Conservation (phyloP, 2,888 invertebrate species). For the Pseudococcus longispinus region DNA sequence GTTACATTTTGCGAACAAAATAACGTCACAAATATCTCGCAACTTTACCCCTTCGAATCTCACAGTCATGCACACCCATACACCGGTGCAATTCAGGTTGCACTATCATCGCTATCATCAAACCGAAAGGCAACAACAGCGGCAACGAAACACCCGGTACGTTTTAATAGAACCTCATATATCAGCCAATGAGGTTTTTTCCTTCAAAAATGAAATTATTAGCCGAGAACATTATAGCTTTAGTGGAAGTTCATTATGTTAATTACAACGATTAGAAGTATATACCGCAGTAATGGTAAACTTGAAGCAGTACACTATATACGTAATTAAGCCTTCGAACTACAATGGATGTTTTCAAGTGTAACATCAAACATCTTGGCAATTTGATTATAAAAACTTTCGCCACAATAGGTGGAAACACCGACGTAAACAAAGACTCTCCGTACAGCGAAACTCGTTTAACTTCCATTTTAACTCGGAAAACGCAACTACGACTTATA, state of each 20-base stretch:
- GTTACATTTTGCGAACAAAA: too few species aligned
- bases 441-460: constrained; percentile 18
- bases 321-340: constrained; percentile 39
- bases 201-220: not conserved
- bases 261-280: constrained; percentile 27
- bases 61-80: too few species aligned
- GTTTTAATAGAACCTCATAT: not conserved
- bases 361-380: constrained; percentile 40
- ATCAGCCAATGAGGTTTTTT: not conserved
- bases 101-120: too few species aligned
- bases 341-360: constrained; percentile 42
- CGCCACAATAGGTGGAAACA: constrained; percentile 33
- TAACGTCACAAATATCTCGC: too few species aligned
- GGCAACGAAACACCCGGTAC: too few species aligned
- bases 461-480: constrained; percentile 35
- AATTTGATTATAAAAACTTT: constrained; percentile 44
- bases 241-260: constrained; percentile 17
- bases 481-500: constrained; percentile 32
- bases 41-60: too few species aligned
- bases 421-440: constrained; percentile 30
- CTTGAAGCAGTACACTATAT: not conserved
- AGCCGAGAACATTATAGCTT: not conserved
- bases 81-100: too few species aligned
- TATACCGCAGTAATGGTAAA: not conserved
- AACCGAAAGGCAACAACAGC: too few species aligned